These are phyloP conservation scores for Pagetopsis macropterus DNA, from an alignment of 2,797 vertebrate species.

Conservation along the genomic window DNA sequence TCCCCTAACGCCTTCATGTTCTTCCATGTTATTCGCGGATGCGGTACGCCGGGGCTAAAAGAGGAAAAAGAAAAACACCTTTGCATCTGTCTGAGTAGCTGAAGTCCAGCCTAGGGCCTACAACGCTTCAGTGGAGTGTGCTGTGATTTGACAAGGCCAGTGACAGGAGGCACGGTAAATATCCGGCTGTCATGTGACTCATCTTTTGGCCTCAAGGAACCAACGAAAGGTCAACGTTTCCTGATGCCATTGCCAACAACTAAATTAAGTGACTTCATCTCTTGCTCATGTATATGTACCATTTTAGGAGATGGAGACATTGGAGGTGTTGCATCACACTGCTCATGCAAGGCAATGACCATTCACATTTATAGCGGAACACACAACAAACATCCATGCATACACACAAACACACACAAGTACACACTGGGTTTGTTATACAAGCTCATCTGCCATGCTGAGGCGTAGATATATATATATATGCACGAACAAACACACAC, in stretches of 20 bases:
- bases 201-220: conserved; percentile 74
- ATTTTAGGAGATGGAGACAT: conserved; percentile 66
- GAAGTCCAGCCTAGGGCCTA: conserved; percentile 68
- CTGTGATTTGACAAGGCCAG: conserved; percentile 82
- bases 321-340: conserved; percentile 64
- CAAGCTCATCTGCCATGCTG: conserved; percentile 29
- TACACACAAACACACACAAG: neutral
- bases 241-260: conserved; percentile 80
- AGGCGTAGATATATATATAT: neutral
- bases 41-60: conserved; percentile 46
- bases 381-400: conserved; percentile 8
- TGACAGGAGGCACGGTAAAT: conserved; percentile 82
- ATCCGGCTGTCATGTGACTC: conserved; percentile 82
- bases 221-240: conserved; percentile 81
- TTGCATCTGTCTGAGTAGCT: conserved; percentile 62
- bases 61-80: conserved; percentile 60
- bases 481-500: conserved; percentile 12
- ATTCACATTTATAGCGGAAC: conserved; percentile 26
- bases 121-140: conserved; percentile 77
- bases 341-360: conserved; percentile 9
- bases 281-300: conserved; percentile 64
- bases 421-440: conserved; percentile 17
- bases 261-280: conserved; percentile 79
- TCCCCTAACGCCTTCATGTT: conserved; percentile 43
- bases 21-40: conserved; percentile 48